Evolutionary conservation across 2,888 invertebrate species (phyloP), one percentile per base, ranked within the genome.

Genomic region (Thyatira batis): DNA sequence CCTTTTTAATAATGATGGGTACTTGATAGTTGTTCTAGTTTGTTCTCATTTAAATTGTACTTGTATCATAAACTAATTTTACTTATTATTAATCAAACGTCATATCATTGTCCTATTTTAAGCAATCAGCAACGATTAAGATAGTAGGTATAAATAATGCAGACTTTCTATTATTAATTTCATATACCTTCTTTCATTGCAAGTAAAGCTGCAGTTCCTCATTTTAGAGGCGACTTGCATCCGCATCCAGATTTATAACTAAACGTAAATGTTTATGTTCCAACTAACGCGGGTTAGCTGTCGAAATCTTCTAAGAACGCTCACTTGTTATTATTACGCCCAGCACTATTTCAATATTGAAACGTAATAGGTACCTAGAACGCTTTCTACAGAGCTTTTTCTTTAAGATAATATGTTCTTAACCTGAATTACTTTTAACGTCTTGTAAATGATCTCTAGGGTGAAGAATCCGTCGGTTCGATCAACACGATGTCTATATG

Each of bases 401-500:
- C 2, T n/a, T 39, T 11, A 33, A 30, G n/a, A 30, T 30, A 4
- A 11, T 11, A 1, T 30, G 30, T 17, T 30, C n/a, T 13, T 13
- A 13, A 8, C 0, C 33, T 3, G 11, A 0, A 33, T 33, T 11
- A 33, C 13, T 1, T 5, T 1, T 39, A 39, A 48, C 10, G 25
- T 13, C 5, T 9, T 48, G 9, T 10, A 27, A 28, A 17, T 48
- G 27, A 17, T 17, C 17, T 28, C 3, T 48, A 95, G 93, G 95
- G 95, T 71, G 96, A 96, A 91, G 96, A 96, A 77, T 94, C 94
- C 68, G 94, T 94, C 65, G 95, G 94, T 80, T 95, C 95, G 49
- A 93, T 94, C 74, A 95, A 94, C 78, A 95, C 97, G 64, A 97
- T 97, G 95, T 97, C 97, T 60, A 96, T 97, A 84, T 97, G 97